A percentile compares a stretch with the other conserved stretches of the same genome.
phyloP scores from a whole-genome alignment of 2,888 invertebrate genomes.

The Hemicrepidius hirtus region DNA sequence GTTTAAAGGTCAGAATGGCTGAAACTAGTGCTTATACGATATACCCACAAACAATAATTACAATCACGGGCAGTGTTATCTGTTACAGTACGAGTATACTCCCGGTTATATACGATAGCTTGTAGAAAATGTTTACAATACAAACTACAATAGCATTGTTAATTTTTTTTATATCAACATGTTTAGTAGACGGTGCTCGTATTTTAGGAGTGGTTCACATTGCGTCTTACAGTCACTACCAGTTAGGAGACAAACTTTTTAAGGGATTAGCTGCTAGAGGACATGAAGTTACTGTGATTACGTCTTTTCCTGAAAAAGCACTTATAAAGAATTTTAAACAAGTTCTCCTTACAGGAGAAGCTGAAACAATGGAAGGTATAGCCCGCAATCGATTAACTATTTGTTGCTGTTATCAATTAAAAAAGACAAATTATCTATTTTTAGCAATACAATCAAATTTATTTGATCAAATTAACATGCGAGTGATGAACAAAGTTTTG shows the following conservation, averaged over 20 bases:
- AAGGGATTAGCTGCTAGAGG: slow-evolving; percentile 65
- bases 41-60: too few species aligned
- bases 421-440: neutral
- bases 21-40: too few species aligned
- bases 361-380: slow-evolving; percentile 53
- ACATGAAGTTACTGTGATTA: slow-evolving; percentile 69
- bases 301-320: slow-evolving; percentile 62
- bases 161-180: neutral
- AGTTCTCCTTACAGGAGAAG: slow-evolving; percentile 59
- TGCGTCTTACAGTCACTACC: slow-evolving; percentile 61
- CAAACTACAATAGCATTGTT: neutral
- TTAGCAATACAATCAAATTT: neutral
- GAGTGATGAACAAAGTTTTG: too few species aligned
- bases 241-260: slow-evolving; percentile 59
- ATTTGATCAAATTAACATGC: neutral
- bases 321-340: slow-evolving; percentile 70
- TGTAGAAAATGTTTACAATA: too few species aligned
- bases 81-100: too few species aligned
- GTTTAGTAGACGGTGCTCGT: slow-evolving; percentile 22
- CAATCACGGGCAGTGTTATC: too few species aligned
- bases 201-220: slow-evolving; percentile 61
- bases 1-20: too few species aligned
- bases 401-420: neutral
- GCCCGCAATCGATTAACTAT: too few species aligned
- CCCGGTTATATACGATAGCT: too few species aligned